Conservation (phyloP, 2,888 invertebrate species). For the Ornithoptera priamus region DNA sequence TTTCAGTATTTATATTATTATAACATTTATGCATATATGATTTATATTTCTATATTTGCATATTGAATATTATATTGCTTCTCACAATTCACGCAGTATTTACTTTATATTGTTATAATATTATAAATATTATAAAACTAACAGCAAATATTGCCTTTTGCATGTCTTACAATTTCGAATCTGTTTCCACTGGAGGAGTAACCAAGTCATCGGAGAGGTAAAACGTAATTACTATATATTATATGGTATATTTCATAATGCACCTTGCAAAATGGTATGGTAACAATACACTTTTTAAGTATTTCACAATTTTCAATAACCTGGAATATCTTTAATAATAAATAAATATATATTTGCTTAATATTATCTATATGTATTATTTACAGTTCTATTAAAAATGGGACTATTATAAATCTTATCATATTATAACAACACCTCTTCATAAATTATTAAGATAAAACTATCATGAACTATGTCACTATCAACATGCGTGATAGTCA, state of each 20-base stretch:
- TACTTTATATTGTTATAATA: constrained; percentile 1
- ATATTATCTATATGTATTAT: neutral
- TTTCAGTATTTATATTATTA: too few relatives aligned
- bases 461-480: neutral
- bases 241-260: constrained; percentile 31
- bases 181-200: constrained; percentile 83
- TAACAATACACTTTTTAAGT: neutral
- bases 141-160: constrained; percentile 80
- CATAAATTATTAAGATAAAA: neutral
- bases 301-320: neutral
- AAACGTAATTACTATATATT: constrained; percentile 38
- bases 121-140: constrained; percentile 56
- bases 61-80: constrained; percentile 14
- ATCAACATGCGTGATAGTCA: constrained; percentile 7
- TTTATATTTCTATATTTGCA: neutral
- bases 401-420: neutral
- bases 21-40: neutral
- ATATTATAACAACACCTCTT: neutral
- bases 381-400: neutral
- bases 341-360: neutral
- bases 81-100: constrained; percentile 4
- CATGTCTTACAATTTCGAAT: constrained; percentile 87
- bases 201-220: constrained; percentile 82
- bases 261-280: constrained; percentile 6
- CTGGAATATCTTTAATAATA: neutral